Conservation (phyloP, 2,797 vertebrate species). For the Lepus oiostolus region DNA sequence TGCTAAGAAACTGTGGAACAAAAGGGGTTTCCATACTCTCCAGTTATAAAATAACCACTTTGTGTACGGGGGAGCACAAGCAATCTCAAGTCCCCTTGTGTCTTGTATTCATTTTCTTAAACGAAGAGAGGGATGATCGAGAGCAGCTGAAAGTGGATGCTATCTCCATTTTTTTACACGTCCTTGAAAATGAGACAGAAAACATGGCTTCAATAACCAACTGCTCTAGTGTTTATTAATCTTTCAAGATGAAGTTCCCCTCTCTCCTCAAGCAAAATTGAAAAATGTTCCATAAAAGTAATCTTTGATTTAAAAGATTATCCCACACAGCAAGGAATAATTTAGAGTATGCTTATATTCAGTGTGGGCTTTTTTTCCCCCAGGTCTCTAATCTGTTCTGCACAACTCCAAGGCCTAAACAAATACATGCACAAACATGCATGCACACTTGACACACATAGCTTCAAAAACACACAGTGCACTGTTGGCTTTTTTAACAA, state of each 20-base stretch:
- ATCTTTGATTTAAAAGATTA: conserved; percentile 68
- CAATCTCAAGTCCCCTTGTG: conserved; percentile 73
- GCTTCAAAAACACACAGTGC: background rate
- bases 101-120: conserved; percentile 78
- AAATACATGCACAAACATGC: fast-evolving
- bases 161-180: conserved; percentile 74
- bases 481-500: conserved; percentile 4
- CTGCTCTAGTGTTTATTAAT: conserved; percentile 74
- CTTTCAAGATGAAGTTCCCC: conserved; percentile 71
- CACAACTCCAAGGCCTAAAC: background rate
- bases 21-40: conserved; percentile 76
- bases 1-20: conserved; percentile 84
- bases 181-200: conserved; percentile 87
- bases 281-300: conserved; percentile 65
- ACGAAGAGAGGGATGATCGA: conserved; percentile 71
- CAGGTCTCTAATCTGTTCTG: background rate
- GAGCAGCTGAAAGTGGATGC: conserved; percentile 45
- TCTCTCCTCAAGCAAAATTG: conserved; percentile 72
- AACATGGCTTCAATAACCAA: conserved; percentile 72
- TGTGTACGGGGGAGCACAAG: conserved; percentile 80
- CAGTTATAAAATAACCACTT: conserved; percentile 82
- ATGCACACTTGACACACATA: fast-evolving
- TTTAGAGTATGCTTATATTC: background rate
- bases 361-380: background rate
- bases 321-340: conserved; percentile 7